phyloP scores from a whole-genome alignment of 2,888 invertebrate species.

The Polydrusus cervinus region DNA sequence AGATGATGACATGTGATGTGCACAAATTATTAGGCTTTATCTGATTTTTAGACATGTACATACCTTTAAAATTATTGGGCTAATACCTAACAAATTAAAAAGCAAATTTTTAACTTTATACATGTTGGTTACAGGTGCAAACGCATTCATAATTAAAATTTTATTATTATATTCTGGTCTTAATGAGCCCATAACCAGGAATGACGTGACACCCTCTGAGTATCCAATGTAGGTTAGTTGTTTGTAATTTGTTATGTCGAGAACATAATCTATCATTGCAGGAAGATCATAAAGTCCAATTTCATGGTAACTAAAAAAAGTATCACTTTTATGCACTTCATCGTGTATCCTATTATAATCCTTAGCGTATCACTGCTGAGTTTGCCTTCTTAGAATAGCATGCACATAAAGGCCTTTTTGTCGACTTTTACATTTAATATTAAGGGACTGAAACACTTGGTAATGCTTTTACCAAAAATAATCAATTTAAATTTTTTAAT shows the following conservation, averaged over 20 bases:
- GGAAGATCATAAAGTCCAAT: conserved; percentile 53
- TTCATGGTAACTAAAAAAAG: conserved; percentile 52
- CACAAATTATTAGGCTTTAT: too few relatives aligned
- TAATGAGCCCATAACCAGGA: conserved; percentile 44
- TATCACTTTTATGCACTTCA: too few relatives aligned
- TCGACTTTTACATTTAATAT: too few relatives aligned
- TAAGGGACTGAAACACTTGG: too few relatives aligned
- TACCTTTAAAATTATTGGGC: conserved; percentile 40
- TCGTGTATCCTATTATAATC: too few relatives aligned
- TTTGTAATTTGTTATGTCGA: conserved; percentile 21
- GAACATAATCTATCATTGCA: conserved; percentile 50
- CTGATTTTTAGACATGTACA: neutral
- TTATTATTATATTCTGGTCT: conserved; percentile 54
- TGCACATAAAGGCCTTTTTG: too few relatives aligned
- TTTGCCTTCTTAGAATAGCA: too few relatives aligned
- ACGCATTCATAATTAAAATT: conserved; percentile 53
- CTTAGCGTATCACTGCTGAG: too few relatives aligned
- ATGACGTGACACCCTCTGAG: conserved; percentile 53
- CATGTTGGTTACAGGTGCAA: conserved; percentile 51
- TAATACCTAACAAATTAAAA: conserved; percentile 29
- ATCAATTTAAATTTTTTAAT: too few relatives aligned
- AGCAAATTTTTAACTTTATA: conserved; percentile 25
- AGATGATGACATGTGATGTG: too few relatives aligned
- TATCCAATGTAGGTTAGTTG: conserved; percentile 51
- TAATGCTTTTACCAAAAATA: too few relatives aligned